Evolutionary conservation across 2,797 vertebrate genomes (phyloP), one percentile per base, ranked within the genome.

Genomic region (Anguilla megastoma): DNA sequence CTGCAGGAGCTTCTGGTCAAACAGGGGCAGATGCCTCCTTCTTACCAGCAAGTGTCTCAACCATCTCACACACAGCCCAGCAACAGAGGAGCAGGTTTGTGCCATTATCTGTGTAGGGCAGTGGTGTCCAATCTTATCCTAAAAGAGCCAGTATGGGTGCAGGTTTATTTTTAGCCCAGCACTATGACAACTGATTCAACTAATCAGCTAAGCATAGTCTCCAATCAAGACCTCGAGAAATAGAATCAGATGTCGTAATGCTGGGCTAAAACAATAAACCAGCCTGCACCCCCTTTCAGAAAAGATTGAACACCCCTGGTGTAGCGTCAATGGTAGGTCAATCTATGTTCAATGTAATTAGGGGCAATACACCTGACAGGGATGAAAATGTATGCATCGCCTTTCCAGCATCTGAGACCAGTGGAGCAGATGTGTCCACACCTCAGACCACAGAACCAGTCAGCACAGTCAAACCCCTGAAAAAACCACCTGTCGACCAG

Each of bases 1-100:
- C 90, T 91, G 27, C 88, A 90, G 71, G 90, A 91, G 74, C 69
- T 89, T 58, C 66, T 91, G 48, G 87, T 0, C 7, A 90, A 87
- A 58, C 85, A 90, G 82, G 84, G 86, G 10, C 41, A 58, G 52
- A n/a, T 8, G 52, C 1, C 4, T 45, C 86, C 88, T 63, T 10
- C 50, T 36, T 91, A 90, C 79, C 27, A 60, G 10, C 50, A 2
- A 48, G 12, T 85, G 12, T 10, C 24, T 54, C n/a, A 45, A 48
- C 69, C 27, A n/a, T 21, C 24, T 58, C 80, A 33, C 21, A 66
- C 45, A 41, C 87, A 85, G 2, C 36, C 60, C 69, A 69, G 80
- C 41, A 36, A 30, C 69, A 76, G 9, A 16, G 12, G 3, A 66
- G 48, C 89, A 86, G 89, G 86, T 91, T 63, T 36, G 88, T 85